Base-by-base conservation (phyloP, 2,888 invertebrate genomes). In the Oxycera nigricornis region DNA sequence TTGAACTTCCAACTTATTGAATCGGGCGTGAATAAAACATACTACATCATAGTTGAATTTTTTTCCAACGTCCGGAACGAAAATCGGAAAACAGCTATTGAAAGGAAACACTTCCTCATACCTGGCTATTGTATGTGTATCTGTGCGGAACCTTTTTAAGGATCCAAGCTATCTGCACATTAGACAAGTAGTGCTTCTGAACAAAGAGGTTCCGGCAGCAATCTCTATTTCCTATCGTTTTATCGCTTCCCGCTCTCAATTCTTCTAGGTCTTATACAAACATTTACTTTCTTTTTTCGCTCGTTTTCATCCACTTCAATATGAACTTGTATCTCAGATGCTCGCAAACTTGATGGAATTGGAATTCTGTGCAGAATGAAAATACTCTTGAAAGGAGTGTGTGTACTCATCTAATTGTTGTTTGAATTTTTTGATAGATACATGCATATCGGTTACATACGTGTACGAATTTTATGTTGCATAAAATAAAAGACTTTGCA, bases 181-280 rank as follows among this genome's bases (percentile, higher is more conserved):
- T 73, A 62, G 62, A 73, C 73, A 73, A 73, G 62, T 61, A 24
- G 50, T 46, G 62, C 62, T 65, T n/a, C 11, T 26, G 73, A 73
- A 73, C 73, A 73, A 73, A 73, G 73, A 73, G 62, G 41, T 73
- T 73, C 73, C 73, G 59, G 61, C 59, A 65, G 65, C 72, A 65
- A 73, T 76, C 76, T 76, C 74, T 72, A 76, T 76, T 74, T 76
- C 76, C 72, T 74, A 65, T 62, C 72, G 72, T 57, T 74, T 75
- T 74, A 76, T 74, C 76, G 61, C 67, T 74, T 74, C 73, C 73
- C 74, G 72, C 74, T 67, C 67, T 65, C 76, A 76, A 65, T 68
- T 72, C 35, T 57, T 55, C 35, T 52, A 62, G 73, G 46, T 59
- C 62, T 41, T 73, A 62, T 31, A 62, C 46, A 73, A 73, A 73